Evolutionary conservation across 1,140 invertebrate genomes (phyloP).

Genomic region (Octopus sinensis): DNA sequence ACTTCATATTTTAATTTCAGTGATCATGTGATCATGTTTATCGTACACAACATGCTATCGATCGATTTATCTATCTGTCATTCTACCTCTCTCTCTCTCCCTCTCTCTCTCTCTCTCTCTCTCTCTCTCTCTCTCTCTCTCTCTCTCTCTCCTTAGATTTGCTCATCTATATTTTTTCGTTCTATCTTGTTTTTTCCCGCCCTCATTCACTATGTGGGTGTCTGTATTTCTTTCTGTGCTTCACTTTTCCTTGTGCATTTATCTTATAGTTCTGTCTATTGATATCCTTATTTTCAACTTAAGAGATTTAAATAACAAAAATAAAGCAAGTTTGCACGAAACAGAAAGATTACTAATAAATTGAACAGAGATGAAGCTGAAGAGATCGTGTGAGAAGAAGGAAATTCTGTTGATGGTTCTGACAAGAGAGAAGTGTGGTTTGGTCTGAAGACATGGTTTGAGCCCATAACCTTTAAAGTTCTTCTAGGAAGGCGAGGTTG

Average conservation of each 20-base stretch:
- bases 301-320: too few species aligned
- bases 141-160: not conserved
- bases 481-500: too few species aligned
- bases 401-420: too few species aligned
- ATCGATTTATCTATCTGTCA: too few species aligned
- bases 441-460: too few species aligned
- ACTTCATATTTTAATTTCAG: conserved; percentile 32
- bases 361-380: too few species aligned
- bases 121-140: conserved; percentile 13
- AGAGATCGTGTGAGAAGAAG: too few species aligned
- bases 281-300: not conserved
- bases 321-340: too few species aligned
- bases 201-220: not conserved
- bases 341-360: too few species aligned
- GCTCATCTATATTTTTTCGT: not conserved
- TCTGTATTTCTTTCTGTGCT: too few species aligned
- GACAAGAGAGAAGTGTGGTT: too few species aligned
- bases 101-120: conserved; percentile 8
- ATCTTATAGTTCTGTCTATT: not conserved
- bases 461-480: too few species aligned
- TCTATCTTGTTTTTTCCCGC: not conserved
- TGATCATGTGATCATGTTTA: conserved; percentile 18
- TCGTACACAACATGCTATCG: not conserved
- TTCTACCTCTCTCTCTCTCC: not conserved
- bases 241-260: not conserved